Evolutionary conservation across 2,113 vertebrate genomes (phyloP).

Genomic region (Proteles cristata): DNA sequence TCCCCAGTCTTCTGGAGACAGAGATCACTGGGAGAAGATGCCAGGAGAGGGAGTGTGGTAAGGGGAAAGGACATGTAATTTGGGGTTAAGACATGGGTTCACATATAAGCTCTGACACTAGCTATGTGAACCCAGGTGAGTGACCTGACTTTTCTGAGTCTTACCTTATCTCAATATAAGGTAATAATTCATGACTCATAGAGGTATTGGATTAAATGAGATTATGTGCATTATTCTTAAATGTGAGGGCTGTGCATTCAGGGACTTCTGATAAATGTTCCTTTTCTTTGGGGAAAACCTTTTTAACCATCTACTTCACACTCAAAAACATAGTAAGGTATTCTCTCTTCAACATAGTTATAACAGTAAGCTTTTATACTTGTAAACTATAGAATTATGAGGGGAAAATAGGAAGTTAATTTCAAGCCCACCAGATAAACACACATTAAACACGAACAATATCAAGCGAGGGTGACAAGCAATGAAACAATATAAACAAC

Average conservation of each 20-base stretch:
- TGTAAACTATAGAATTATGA: background rate
- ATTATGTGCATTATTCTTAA: background rate
- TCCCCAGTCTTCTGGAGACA: background rate
- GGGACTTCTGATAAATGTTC: background rate
- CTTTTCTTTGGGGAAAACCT: background rate
- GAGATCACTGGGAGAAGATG: background rate
- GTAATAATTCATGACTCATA: background rate
- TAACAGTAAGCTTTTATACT: background rate
- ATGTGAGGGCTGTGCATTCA: background rate
- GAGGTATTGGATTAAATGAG: background rate
- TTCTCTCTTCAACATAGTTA: background rate
- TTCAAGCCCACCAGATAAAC: background rate
- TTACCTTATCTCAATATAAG: background rate
- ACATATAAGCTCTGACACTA: background rate
- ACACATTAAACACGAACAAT: background rate
- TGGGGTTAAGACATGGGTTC: background rate
- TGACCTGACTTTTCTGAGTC: background rate
- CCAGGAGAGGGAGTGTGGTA: no score
- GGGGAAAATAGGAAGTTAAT: background rate
- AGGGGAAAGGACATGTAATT: background rate
- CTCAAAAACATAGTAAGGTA: background rate
- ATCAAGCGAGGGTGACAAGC: background rate
- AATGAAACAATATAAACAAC: background rate
- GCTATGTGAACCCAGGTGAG: background rate
- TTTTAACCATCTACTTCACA: background rate